A percentile compares a stretch with the other conserved stretches of the same genome.
These are phyloP conservation scores for Pachycephala philippinensis DNA, from an alignment of 2,113 vertebrate genomes.

Conservation along the genomic window DNA sequence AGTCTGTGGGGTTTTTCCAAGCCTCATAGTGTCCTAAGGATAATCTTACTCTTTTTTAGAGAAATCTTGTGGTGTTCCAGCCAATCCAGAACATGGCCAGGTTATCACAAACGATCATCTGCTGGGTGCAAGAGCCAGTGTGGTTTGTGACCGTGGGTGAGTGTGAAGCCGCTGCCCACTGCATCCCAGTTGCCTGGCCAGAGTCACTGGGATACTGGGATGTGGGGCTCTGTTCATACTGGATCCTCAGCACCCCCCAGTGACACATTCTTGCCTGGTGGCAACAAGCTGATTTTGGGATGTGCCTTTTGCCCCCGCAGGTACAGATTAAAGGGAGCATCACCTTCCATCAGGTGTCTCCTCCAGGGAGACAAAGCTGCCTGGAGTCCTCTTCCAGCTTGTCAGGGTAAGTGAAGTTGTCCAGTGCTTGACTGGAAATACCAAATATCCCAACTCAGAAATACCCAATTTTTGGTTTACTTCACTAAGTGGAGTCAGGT, in stretches of 20 bases:
- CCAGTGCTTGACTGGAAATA: neutral
- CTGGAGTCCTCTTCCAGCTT: constrained; percentile 8
- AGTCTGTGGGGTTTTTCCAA: rapidly evolving
- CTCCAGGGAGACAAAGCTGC: rapidly evolving
- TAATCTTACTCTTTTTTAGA: constrained; percentile 14
- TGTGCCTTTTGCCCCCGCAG: neutral
- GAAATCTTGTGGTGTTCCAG: constrained; percentile 56
- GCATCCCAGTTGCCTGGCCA: neutral
- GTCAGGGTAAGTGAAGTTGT: neutral
- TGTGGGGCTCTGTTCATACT: rapidly evolving
- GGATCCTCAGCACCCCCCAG: neutral
- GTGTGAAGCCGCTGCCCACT: neutral
- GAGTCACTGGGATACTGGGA: neutral
- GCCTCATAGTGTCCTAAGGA: neutral
- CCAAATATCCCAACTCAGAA: neutral
- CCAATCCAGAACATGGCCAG: constrained; percentile 43
- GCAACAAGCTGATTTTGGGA: neutral
- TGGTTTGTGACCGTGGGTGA: constrained; percentile 68
- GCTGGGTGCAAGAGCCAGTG: neutral
- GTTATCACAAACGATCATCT: neutral
- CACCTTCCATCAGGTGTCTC: neutral
- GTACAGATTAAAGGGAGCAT: neutral
- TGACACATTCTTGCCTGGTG: neutral
- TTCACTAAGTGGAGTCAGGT: neutral
- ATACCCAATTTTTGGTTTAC: rapidly evolving